Base-by-base conservation (phyloP, 2,888 invertebrate species). In the Patella depressa region DNA sequence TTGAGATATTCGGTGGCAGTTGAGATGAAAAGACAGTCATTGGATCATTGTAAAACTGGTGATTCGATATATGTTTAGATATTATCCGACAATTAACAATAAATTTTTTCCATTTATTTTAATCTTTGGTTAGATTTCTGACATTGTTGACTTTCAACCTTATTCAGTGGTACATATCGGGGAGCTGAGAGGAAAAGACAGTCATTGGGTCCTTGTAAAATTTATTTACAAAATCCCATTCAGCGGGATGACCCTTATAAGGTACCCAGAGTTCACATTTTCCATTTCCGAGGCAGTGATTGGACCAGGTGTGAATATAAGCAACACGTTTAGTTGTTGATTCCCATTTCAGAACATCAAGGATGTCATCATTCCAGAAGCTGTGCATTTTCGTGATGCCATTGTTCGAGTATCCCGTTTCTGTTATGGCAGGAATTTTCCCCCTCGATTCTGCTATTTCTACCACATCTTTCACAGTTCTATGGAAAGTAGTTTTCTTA, bases 381-480 rank as follows among this genome's bases (percentile, higher is more conserved):
- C 74, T 72, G 19, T 75, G 78, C 34, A 79, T 79, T 1, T 57
- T 74, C 12, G 77, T 69, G 1, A 83, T n/a, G 14, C 79, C 80
- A 17, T 77, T 76, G 4, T 78, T 73, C 15, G 34, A 73, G 65
- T 79, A 72, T 12, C 81, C 83, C 1, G 80, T 59, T 77, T 83
- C 83, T 15, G 81, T 81, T 45, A 83, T 53, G n/a, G 83, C 83
- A 3, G 83, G 78, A 2, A 81, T 73, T 76, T 81, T 83, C n/a
- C 72, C 74, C 59, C 74, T 76, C n/a, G 73, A 73, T 55, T 75
- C 71, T 3, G 82, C 81, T n/a, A 76, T 77, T 69, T 77, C 74
- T n/a, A 82, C 75, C 24, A 79, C 19, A 54, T 76, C 53, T 59
- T 80, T 75, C 9, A 53, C 45, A 4, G 71, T 29, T 24, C 75